phyloP scores from a whole-genome alignment of 1,140 invertebrate genomes.

The Doryteuthis pealeii region DNA sequence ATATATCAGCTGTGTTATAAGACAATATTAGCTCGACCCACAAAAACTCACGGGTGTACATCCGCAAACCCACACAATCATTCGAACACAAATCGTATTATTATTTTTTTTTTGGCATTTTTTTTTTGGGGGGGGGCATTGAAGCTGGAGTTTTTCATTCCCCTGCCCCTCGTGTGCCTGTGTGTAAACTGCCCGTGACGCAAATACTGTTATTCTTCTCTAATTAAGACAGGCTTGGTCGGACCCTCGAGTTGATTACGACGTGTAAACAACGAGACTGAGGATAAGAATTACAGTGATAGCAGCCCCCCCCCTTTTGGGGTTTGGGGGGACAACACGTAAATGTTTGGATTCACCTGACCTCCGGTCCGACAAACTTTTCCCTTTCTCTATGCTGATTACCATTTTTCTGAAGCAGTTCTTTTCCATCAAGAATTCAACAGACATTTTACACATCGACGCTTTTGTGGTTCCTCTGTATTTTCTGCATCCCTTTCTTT shows the following conservation, averaged over 20 bases:
- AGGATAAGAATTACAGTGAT: neutral
- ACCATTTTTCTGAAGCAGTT: neutral
- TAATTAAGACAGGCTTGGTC: neutral
- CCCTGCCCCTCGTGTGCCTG: neutral
- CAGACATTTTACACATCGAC: neutral
- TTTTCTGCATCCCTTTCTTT: too few species aligned
- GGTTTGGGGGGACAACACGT: neutral
- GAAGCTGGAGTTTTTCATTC: neutral
- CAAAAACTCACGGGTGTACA: neutral
- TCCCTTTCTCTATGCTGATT: neutral
- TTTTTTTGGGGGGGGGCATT: neutral
- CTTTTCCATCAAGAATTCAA: neutral
- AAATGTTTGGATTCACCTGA: neutral
- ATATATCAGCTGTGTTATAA: neutral
- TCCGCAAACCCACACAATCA: too few species aligned
- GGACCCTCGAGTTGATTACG: neutral
- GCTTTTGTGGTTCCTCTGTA: neutral
- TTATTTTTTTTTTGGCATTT: neutral
- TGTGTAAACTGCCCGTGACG: neutral
- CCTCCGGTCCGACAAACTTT: neutral
- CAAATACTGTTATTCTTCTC: neutral
- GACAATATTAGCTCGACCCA: neutral
- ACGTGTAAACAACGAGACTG: neutral
- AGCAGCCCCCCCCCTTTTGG: neutral
- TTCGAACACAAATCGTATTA: too few species aligned